Evolutionary conservation across 2,113 vertebrate genomes (phyloP).

Genomic region (Clarias magur): DNA sequence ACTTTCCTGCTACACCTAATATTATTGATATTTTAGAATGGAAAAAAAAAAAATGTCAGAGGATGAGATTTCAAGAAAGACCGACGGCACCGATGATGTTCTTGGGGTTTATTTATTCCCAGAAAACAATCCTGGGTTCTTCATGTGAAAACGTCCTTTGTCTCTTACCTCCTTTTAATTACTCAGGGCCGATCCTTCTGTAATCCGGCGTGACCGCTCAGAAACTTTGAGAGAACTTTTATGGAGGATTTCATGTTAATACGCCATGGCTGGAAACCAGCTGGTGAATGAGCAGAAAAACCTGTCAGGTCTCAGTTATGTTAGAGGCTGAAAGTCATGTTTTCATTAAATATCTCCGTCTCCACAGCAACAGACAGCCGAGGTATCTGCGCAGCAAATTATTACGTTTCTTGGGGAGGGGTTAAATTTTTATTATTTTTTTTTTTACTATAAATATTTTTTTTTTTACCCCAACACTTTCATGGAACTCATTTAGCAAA

Average conservation of each 20-base stretch:
- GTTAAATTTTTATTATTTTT: too few relatives aligned
- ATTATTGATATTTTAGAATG: too few relatives aligned
- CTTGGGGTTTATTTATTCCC: too few relatives aligned
- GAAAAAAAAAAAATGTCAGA: too few relatives aligned
- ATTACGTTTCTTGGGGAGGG: not conserved
- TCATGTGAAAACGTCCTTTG: too few relatives aligned
- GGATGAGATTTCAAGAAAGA: too few relatives aligned
- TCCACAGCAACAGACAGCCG: not conserved
- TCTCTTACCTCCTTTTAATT: not conserved
- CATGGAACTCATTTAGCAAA: not conserved
- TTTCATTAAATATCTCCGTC: not conserved
- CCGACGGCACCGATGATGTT: too few relatives aligned
- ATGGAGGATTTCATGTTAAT: not conserved
- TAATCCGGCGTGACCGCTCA: not conserved
- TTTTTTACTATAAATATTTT: too few relatives aligned
- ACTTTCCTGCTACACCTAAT: too few relatives aligned
- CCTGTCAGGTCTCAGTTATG: not conserved
- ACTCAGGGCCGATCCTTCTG: not conserved
- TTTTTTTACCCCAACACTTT: not conserved
- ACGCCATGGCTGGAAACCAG: not conserved
- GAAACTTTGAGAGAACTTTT: not conserved
- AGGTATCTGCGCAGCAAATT: not conserved
- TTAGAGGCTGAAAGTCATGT: not conserved
- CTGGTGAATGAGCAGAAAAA: not conserved
- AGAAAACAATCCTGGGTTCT: too few relatives aligned